These are phyloP conservation scores for Drosophila repleta DNA, from an alignment of 1,140 invertebrate genomes.

Conservation along the genomic window DNA sequence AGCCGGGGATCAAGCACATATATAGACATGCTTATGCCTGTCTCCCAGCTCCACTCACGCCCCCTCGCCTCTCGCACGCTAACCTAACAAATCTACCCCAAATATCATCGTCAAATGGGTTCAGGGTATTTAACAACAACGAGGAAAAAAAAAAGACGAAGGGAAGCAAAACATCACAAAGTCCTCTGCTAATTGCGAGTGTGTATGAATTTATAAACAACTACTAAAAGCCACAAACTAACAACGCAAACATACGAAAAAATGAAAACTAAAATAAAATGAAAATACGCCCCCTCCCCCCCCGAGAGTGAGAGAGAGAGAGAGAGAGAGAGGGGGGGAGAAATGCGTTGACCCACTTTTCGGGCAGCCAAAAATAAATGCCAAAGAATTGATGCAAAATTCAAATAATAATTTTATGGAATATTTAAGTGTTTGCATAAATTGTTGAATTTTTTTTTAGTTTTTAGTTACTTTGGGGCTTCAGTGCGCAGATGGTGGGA, in stretches of 20 bases:
- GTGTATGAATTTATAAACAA: slow-evolving; percentile 51
- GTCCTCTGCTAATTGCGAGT: slow-evolving; percentile 46
- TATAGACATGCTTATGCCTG: too few relatives aligned
- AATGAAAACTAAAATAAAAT: slow-evolving; percentile 1
- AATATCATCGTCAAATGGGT: too few relatives aligned
- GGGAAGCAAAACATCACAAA: slow-evolving; percentile 14
- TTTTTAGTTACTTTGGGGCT: too few relatives aligned
- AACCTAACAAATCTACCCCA: too few relatives aligned
- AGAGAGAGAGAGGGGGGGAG: too few relatives aligned
- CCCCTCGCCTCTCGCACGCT: too few relatives aligned
- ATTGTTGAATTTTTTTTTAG: slow-evolving; percentile 41
- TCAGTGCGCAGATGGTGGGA: too few relatives aligned
- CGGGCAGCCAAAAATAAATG: slow-evolving; percentile 19
- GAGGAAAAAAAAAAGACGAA: too few relatives aligned
- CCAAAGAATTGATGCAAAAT: slow-evolving; percentile 64
- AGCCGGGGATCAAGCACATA: too few relatives aligned
- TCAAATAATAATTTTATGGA: slow-evolving; percentile 79
- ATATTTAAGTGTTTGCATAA: slow-evolving; percentile 79
- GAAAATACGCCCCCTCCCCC: slow-evolving; percentile 24
- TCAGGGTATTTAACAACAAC: too few relatives aligned
- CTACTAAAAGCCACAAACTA: slow-evolving; percentile 35
- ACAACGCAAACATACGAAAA: slow-evolving; percentile 28
- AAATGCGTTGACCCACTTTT: slow-evolving; percentile 24
- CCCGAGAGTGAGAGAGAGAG: too few relatives aligned
- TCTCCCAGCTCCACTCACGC: too few relatives aligned